Percentiles rank a stretch among this genome's conserved stretches.
Evolutionary conservation across 2,113 vertebrate genomes (phyloP).

Genomic region (Albula glossodonta): DNA sequence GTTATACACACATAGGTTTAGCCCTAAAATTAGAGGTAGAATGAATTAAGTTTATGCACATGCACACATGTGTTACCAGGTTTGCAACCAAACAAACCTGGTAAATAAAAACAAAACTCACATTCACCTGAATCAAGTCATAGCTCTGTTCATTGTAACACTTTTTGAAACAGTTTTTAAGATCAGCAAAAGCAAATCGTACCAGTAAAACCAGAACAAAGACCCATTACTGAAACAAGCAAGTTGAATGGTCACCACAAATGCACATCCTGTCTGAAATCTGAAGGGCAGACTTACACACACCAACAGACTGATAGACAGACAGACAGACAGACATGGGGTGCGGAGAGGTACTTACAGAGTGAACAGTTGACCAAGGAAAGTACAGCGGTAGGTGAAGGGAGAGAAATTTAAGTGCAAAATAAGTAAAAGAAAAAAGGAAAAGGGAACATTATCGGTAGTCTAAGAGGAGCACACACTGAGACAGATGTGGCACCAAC

Average conservation of each 20-base stretch:
- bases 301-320: not conserved
- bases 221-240: not conserved
- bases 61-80: no score
- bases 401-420: conserved; percentile 38
- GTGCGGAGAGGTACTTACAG: conserved; percentile 44
- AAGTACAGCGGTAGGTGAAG: conserved; percentile 37
- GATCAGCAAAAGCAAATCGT: not conserved
- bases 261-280: not conserved
- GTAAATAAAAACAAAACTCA: no score
- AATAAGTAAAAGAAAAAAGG: conserved; percentile 25
- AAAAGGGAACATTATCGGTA: conserved; percentile 33
- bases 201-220: not conserved
- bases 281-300: not conserved
- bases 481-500: conserved; percentile 31
- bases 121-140: no score
- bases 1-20: not conserved
- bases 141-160: no score
- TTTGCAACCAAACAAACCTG: no score
- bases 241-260: not conserved
- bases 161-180: no score
- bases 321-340: conserved; percentile 12
- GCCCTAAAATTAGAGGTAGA: no score
- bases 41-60: no score
- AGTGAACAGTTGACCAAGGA: conserved; percentile 36
- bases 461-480: conserved; percentile 15